Base-by-base conservation (phyloP, 2,888 invertebrate genomes). In the Hypomecis atomaria region DNA sequence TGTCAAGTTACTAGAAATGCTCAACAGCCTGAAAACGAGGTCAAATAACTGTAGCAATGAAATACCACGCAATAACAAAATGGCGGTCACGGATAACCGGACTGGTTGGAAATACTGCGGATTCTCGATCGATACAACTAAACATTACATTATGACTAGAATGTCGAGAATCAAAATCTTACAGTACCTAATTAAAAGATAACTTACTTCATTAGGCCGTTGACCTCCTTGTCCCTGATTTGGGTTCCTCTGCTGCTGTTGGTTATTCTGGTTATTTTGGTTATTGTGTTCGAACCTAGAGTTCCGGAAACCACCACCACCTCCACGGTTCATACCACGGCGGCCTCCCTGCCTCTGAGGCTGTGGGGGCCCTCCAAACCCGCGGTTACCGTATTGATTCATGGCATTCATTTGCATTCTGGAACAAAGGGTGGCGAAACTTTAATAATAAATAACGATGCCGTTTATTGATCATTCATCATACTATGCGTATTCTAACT, bases 331-430 rank as follows among this genome's bases (percentile, higher is more conserved):
- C 59, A 81, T 84, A 37, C 89, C 89, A 65, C 91, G 87, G 40
- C 91, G 87, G 44, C 84, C 83, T 56, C 88, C 88, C 68, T 87
- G 90, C 52, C 92, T 84, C 72, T 92, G 92, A 0, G 92, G 92
- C 67, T 92, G 92, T 6, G 92, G 92, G 36, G 90, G 89, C 5
- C 92, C 92, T 34, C 92, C 92, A 75, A 87, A 92, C n/a, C 92
- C 92, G 77, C 92, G 81, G 72, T 89, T 85, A n/a, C 87, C 88
- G 66, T 82, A 92, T 72, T 89, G 84, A 84, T 90, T 89, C 90
- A 91, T 90, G 60, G 84, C 86, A 75, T 91, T 87, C 86, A 88
- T 87, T 84, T 90, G 87, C 87, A 89, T 87, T 71, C 79, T 81
- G 65, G 36, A 79, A 78, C 57, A 71, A 71, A 43, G 54, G 52